Evolutionary conservation across 2,888 invertebrate genomes (phyloP).

Genomic region (Subacronicta megacephala): DNA sequence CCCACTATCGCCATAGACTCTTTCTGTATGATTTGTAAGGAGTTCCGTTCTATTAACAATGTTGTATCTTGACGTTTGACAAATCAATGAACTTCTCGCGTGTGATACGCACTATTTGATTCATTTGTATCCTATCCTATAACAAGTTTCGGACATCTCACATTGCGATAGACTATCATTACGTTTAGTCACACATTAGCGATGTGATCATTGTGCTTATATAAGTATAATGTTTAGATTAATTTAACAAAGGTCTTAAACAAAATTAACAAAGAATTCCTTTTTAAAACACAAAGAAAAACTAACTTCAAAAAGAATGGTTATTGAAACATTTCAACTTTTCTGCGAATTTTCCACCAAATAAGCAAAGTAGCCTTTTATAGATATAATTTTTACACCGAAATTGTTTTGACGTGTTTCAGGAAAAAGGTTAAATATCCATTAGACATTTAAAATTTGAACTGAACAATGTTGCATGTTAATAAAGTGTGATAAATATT

Average conservation of each 20-base stretch:
- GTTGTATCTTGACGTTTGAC: slow-evolving; percentile 73
- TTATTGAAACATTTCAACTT: slow-evolving; percentile 48
- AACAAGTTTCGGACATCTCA: slow-evolving; percentile 13
- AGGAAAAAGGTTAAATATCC: slow-evolving; percentile 41
- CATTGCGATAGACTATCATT: slow-evolving; percentile 3
- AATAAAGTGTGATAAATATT: slow-evolving; percentile 63
- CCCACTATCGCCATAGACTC: slow-evolving; percentile 77
- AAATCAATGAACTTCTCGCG: slow-evolving; percentile 62
- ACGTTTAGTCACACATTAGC: too few relatives aligned
- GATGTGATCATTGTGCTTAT: too few relatives aligned
- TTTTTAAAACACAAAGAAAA: slow-evolving; percentile 35
- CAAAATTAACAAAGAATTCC: slow-evolving; percentile 23
- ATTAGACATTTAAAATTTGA: slow-evolving; percentile 40
- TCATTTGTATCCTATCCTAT: slow-evolving; percentile 20
- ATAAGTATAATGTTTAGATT: too few relatives aligned
- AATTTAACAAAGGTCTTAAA: too few relatives aligned
- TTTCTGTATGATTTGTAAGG: slow-evolving; percentile 83
- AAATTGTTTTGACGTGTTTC: slow-evolving; percentile 49
- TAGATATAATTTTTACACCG: slow-evolving; percentile 34
- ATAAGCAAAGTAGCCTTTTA: slow-evolving; percentile 39
- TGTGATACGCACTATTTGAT: slow-evolving; percentile 34
- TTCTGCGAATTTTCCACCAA: slow-evolving; percentile 41
- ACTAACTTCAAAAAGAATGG: slow-evolving; percentile 43
- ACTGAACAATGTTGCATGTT: slow-evolving; percentile 40
- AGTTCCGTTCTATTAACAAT: slow-evolving; percentile 78